Evolutionary conservation across 1,140 invertebrate genomes (phyloP), one percentile per base, ranked within the genome.

Genomic region (Drosophila albomicans): DNA sequence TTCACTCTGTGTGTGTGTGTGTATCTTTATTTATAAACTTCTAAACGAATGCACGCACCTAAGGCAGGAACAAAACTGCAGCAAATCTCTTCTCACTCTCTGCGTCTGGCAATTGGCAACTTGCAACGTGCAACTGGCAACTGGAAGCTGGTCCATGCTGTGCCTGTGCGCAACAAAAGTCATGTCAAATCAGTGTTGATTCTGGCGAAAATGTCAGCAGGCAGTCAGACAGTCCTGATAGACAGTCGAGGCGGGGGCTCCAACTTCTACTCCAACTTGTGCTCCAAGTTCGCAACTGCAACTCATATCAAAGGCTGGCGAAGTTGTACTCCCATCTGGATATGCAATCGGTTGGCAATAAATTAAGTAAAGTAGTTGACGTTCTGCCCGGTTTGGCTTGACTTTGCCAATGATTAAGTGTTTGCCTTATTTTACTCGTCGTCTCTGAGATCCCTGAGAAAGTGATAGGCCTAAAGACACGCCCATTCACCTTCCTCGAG

Each of bases 111-210:
- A 49, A 49, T n/a, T 28, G 48, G 48, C 48, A 49, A 49, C 16
- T 25, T 11, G 25, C 28, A 41, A 57, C 30, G 10, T 65, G 54
- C 11, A 48, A 48, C 46, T 45, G 45, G 52, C 43, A 43, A 70
- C 71, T 79, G 68, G 80, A 76, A 81, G 72, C 79, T 84, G 81
- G 63, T 74, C 58, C 49, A 56, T 65, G 78, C 67, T 71, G 67
- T 85, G 81, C 57, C 51, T 65, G 54, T 65, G 63, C 74, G 81
- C 81, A 75, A 85, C 85, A 81, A 89, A 88, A 88, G 84, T 88
- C 84, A 81, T 84, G 85, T 89, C 81, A 89, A 89, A 88, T 88
- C 84, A 88, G 81, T 84, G 85, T 78, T 84, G 85, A 88, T 87
- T 89, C 85, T 81, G 78, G 85, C 78, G 84, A 88, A 87, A 87